Conservation (phyloP, 2,888 invertebrate species). For the Acanthosepion lycidas region DNA sequence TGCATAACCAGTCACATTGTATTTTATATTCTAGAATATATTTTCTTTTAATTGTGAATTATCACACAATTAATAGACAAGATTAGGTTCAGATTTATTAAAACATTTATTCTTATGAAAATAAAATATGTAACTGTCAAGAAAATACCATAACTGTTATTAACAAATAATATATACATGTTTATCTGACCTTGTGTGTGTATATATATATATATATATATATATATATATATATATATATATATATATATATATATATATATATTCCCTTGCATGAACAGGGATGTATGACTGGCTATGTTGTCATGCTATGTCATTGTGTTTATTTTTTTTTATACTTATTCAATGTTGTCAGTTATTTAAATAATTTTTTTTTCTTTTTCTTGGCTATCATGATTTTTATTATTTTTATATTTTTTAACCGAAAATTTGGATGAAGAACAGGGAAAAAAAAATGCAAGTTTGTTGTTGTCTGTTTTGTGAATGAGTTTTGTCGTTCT, state of each 20-base stretch:
- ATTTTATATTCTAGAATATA: no score
- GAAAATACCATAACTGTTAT: no score
- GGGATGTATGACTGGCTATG: neutral
- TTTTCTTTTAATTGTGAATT: no score
- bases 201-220: no score
- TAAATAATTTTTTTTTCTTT: neutral
- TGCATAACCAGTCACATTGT: no score
- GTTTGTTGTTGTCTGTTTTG: constrained; percentile 2
- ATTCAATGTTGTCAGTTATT: neutral
- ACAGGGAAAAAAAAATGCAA: neutral
- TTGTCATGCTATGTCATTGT: neutral
- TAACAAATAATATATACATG: no score
- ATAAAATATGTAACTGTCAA: no score
- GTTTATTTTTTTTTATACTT: neutral
- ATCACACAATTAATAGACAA: no score
- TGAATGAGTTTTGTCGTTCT: neutral
- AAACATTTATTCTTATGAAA: no score
- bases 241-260: neutral
- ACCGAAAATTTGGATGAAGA: neutral
- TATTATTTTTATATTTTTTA: neutral
- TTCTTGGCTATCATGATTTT: neutral
- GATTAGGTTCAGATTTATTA: no score
- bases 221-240: no score
- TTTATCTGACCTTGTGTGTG: no score
- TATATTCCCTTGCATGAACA: neutral